Evolutionary conservation across 2,113 vertebrate genomes (phyloP), one percentile per base, ranked within the genome.

Genomic region (Neogale vison): DNA sequence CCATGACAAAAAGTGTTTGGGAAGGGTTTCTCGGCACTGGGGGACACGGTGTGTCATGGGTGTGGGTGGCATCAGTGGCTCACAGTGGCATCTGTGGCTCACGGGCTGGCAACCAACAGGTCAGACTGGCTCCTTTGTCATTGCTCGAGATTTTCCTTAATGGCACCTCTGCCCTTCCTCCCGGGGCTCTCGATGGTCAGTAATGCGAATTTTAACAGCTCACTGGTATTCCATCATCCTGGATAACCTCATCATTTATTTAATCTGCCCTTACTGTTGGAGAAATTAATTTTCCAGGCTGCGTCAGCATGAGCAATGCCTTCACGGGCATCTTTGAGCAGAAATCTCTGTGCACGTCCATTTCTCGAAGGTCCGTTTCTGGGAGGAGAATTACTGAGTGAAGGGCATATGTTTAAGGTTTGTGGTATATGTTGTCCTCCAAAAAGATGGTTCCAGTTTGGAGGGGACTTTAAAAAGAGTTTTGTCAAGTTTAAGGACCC

Each of bases 361-460:
- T n/a, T 77, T 67, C 52, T 55, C 36, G 31, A 52, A 65, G 17
- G 36, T 31, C 9, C 1, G 0, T 69, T 59, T 74, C 72, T 23
- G 34, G 72, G 50, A 86, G 85, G 42, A 10, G 77, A 80, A 34
- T 55, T 24, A 9, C 18, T 45, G n/a, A 24, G 29, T 47, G 14
- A 67, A 45, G 45, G 34, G 34, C 14, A 2, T 0, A 7, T 29
- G 24, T 76, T 24, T 57, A 61, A 69, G 50, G 42, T 12, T 6
- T 55, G 18, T 47, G 34, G 61, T 39, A 8, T 21, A 34, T 14
- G 2, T 4, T 9, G 21, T 36, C n/a, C 55, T 84, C 63, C 45
- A 72, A 36, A 92, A 88, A 50, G 34, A 80, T n/a, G 61, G 45
- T 50, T 95, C 71, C 83, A 42, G 36, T 67, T 55, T 92, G 71